Percentiles rank a stretch among this genome's conserved stretches.
Conservation (phyloP, 2,888 invertebrate species). For the Chironomus tentans region DNA sequence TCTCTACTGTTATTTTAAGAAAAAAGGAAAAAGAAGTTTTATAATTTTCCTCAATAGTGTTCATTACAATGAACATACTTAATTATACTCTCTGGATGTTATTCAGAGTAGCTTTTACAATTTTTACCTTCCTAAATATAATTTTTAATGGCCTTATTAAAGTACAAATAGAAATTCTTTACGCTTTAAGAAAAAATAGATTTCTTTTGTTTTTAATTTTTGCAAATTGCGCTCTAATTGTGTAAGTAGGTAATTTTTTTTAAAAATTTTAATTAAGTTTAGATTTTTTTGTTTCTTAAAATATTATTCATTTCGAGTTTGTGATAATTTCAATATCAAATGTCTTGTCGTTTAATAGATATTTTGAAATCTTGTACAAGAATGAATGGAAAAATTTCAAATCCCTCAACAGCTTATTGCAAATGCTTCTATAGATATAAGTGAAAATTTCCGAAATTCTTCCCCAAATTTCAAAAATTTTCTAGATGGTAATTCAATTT, state of each 20-base stretch:
- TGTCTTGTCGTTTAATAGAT: too few species aligned
- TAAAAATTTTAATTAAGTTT: not conserved
- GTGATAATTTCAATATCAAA: not conserved
- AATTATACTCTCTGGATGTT: not conserved
- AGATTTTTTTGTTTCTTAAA: not conserved
- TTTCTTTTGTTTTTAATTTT: not conserved
- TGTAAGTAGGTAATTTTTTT: not conserved
- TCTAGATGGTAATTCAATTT: too few species aligned
- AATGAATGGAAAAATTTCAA: not conserved
- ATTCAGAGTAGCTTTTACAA: not conserved
- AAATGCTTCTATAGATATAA: not conserved
- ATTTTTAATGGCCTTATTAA: not conserved
- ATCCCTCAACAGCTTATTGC: not conserved
- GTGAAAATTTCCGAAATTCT: constrained; percentile 39
- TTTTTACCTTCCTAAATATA: not conserved
- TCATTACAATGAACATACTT: not conserved
- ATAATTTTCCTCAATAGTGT: too few species aligned
- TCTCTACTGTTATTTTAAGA: not conserved
- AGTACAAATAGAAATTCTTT: not conserved
- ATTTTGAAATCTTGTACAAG: not conserved
- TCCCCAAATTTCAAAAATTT: constrained; percentile 42
- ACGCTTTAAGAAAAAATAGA: constrained; percentile 9
- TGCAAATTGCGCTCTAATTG: not conserved
- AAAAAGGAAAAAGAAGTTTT: not conserved
- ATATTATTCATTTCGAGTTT: not conserved